phyloP scores from a whole-genome alignment of 2,888 invertebrate species.

The Synanthedon formicaeformis region DNA sequence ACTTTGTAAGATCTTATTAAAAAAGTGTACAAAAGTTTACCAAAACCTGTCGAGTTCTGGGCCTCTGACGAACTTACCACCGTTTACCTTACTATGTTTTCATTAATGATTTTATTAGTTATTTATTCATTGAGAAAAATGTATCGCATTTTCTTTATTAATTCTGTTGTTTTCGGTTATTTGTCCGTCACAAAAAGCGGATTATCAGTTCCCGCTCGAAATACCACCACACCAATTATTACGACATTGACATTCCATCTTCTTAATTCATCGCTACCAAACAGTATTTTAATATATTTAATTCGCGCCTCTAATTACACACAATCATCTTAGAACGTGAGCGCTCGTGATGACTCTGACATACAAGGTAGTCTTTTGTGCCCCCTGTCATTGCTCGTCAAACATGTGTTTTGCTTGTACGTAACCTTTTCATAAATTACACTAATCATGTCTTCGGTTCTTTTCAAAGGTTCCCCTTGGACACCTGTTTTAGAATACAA shows the following conservation, averaged over 20 bases:
- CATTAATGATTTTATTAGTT: too few species aligned
- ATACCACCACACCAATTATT: conserved; percentile 7
- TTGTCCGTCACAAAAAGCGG: too few species aligned
- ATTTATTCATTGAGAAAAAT: too few species aligned
- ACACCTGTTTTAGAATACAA: conserved; percentile 4
- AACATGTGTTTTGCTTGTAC: conserved; percentile 39
- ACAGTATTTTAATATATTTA: conserved; percentile 54
- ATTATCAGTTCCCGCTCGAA: neutral
- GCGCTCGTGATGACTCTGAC: conserved; percentile 51
- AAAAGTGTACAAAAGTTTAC: too few species aligned
- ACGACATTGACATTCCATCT: conserved; percentile 49
- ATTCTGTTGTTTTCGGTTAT: conserved; percentile 52
- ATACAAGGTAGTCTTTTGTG: conserved; percentile 65
- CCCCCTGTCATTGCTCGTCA: conserved; percentile 50
- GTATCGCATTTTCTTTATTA: conserved; percentile 19
- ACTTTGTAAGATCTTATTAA: too few species aligned
- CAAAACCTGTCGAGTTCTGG: too few species aligned
- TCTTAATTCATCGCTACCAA: conserved; percentile 31
- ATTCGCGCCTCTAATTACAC: conserved; percentile 61
- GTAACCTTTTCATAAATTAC: conserved; percentile 41
- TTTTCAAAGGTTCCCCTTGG: conserved; percentile 14
- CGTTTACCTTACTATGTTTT: too few species aligned
- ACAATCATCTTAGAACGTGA: conserved; percentile 49
- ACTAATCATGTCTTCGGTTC: conserved; percentile 17
- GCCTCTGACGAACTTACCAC: too few species aligned